A percentile compares a stretch with the other conserved stretches of the same genome.
phyloP scores from a whole-genome alignment of 2,113 vertebrate species.

The Catharus fuscescens region DNA sequence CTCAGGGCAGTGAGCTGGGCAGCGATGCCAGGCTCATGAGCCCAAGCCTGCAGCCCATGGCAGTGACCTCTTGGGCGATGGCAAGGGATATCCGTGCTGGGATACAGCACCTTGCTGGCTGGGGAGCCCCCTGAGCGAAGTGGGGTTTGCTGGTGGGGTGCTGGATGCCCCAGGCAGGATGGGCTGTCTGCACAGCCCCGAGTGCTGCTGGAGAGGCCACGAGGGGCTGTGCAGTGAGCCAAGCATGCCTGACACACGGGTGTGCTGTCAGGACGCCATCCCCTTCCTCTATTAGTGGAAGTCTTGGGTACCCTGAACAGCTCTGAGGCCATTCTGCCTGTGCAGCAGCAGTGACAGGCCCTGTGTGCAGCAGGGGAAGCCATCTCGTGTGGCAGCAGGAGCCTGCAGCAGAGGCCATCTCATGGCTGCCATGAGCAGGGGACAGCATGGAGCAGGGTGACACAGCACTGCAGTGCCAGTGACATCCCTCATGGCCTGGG shows the following conservation, averaged over 20 bases:
- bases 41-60: accelerated
- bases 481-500: accelerated
- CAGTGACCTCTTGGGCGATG: accelerated
- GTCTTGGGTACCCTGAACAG: neutral
- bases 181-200: accelerated
- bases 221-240: neutral
- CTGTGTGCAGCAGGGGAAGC: neutral
- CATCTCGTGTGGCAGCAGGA: neutral
- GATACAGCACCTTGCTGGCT: accelerated
- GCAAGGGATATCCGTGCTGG: accelerated
- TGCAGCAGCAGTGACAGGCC: neutral
- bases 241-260: accelerated
- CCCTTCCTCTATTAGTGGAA: accelerated
- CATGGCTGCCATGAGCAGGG: neutral
- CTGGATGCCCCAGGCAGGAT: accelerated
- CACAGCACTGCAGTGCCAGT: accelerated
- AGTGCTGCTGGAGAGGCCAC: neutral
- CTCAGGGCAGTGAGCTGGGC: neutral
- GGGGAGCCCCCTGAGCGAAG: neutral
- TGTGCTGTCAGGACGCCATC: accelerated
- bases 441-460: neutral
- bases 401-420: neutral
- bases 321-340: accelerated
- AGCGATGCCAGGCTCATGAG: accelerated
- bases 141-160: accelerated